Conservation (phyloP, 1,140 invertebrate species). For the Hyles euphorbiae region DNA sequence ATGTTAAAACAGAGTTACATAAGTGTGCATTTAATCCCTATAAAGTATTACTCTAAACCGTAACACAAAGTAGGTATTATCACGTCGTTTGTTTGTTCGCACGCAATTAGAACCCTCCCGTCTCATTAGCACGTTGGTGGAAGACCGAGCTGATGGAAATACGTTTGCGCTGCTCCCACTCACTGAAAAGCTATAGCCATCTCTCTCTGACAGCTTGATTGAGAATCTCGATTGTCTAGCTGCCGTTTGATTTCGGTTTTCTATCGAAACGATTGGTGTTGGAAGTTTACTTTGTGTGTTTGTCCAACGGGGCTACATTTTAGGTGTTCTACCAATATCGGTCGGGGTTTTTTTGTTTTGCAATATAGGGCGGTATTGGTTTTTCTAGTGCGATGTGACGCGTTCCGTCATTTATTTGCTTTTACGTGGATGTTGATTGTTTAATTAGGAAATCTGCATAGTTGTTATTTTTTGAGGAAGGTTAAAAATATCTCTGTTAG, state of each 20-base stretch:
- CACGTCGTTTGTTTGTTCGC: slow-evolving; percentile 59
- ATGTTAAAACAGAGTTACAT: too few species aligned
- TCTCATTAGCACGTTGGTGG: slow-evolving; percentile 55
- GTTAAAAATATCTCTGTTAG: too few species aligned
- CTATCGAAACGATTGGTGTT: slow-evolving; percentile 47
- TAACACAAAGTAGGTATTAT: slow-evolving; percentile 54
- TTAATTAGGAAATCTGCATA: too few species aligned
- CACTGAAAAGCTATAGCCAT: slow-evolving; percentile 22
- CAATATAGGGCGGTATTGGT: too few species aligned
- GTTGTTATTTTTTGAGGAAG: too few species aligned
- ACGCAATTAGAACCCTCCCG: slow-evolving; percentile 65
- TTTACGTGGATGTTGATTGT: too few species aligned
- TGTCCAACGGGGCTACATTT: slow-evolving; percentile 15
- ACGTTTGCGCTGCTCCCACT: slow-evolving; percentile 34
- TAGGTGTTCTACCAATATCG: too few species aligned
- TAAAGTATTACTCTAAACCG: slow-evolving; percentile 11
- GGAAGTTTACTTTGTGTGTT: slow-evolving; percentile 45
- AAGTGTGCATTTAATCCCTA: too few species aligned
- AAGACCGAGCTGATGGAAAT: slow-evolving; percentile 31
- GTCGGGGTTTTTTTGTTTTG: too few species aligned
- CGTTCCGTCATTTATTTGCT: too few species aligned
- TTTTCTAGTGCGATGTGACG: too few species aligned
- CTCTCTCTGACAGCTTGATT: slow-evolving; percentile 45
- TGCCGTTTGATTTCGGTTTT: slow-evolving; percentile 34
- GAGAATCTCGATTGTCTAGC: slow-evolving; percentile 49